Conservation (phyloP, 2,113 vertebrate genomes). For the Camelus dromedarius region DNA sequence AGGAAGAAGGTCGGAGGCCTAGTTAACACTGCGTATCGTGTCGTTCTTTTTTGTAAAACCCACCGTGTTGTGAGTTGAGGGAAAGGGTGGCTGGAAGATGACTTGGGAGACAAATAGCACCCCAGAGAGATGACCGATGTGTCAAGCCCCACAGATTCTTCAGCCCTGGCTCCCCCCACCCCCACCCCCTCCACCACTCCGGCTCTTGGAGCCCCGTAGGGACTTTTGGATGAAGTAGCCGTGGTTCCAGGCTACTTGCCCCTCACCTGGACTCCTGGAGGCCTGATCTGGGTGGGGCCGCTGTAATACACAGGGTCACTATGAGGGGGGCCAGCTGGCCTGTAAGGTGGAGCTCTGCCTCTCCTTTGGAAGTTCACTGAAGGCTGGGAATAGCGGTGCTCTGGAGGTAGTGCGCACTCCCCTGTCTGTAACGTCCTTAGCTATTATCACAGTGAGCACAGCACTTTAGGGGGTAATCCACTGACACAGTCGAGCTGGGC, state of each 20-base stretch:
- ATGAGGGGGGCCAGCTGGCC: not conserved
- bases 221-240: not conserved
- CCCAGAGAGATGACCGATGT: not conserved
- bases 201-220: not conserved
- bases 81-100: not conserved
- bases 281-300: not conserved
- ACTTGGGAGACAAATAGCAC: not conserved
- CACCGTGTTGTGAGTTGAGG: not conserved
- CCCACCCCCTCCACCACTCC: too few species aligned
- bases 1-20: not conserved
- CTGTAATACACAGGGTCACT: not conserved
- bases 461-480: conserved; percentile 69
- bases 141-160: not conserved
- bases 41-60: not conserved
- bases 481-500: conserved; percentile 58
- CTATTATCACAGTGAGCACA: conserved; percentile 68
- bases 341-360: not conserved
- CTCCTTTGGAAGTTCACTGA: conserved; percentile 48
- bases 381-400: conserved; percentile 46
- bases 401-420: conserved; percentile 6
- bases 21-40: not conserved
- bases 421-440: conserved; percentile 45
- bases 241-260: not conserved
- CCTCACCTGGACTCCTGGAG: not conserved
- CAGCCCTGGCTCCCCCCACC: not conserved